Base-by-base conservation (phyloP, 2,113 vertebrate species). In the Elanus axillaris region DNA sequence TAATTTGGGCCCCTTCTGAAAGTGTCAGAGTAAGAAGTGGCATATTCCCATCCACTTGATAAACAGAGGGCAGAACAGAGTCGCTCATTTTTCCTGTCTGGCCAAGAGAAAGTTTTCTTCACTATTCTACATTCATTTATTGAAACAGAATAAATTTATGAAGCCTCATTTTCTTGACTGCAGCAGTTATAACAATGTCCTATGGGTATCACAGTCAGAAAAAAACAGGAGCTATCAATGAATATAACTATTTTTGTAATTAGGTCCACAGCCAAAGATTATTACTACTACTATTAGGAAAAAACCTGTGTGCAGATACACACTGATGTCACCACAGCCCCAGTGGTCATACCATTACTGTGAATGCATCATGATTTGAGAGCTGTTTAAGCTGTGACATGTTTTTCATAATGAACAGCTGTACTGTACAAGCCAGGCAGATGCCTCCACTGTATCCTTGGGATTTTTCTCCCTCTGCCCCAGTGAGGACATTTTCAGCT, bases 321-420 rank as follows among this genome's bases (percentile, higher is more conserved):
- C 29, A n/a, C 27, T 32, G 45, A 93, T 43, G 16, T 53, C 74
- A 92, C 71, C 53, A 66, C 26, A 92, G 74, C 32, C 50, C 62
- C 56, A 72, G 34, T 38, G 55, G 82, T 31, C 74, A 88, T n/a
- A 74, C 9, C 16, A 25, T 36, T 38, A 52, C 6, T 50, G 29
- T 71, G 67, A 95, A 92, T 55, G 43, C 55, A 77, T 79, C 63
- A 77, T 13, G 32, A 67, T 53, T 81, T 76, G 40, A 93, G 81
- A 90, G 59, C 63, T 77, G 13, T 71, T 94, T 89, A 83, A 91
- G 56, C 64, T 34, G 34, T 76, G 56, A 90, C 40, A 77, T 14
- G 60, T 83, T 83, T 95, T 96, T 91, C 80, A 43, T 88, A 71
- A 83, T 73, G 32, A 93, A 92, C 79, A 96, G 64, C 79, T 88